Base-by-base conservation (phyloP, 2,888 invertebrate species). In the Acleris cristana region DNA sequence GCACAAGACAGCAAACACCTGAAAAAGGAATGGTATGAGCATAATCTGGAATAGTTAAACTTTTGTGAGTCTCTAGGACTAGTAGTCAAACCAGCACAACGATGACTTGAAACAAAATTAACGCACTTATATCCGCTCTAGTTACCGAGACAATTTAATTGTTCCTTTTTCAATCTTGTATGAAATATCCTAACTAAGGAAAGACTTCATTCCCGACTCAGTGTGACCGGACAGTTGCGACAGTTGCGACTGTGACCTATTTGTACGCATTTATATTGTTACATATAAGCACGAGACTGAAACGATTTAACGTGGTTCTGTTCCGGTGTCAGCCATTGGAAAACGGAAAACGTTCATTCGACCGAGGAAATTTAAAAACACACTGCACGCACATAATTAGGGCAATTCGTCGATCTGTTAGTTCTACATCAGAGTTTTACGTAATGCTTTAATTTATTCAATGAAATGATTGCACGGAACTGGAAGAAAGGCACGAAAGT, bases 1-100 rank as follows among this genome's bases (percentile, higher is more conserved):
- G 78, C 85, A 87, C 70, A 84, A 67, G 62, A 80, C 80, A 72
- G 80, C 79, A 70, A 87, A 73, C 74, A 74, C 86, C 92, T 92
- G 88, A 65, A 79, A 84, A 78, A 70, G 78, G 80, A 71, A 74
- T 61, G 70, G 49, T 70, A 69, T 72, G 63, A 70, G 44, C 65
- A 70, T 40, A 64, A 64, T 54, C 26, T 68, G 61, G 12, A 10
- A 40, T 14, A 14, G 40, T 14, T 12, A 3, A 30, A 30, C 30
- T 7, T 3, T 10, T 34, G 34, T 34, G 2, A 12, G 34, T 34
- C 34, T 34, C 12, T 12, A 12, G 34, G 34, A 34, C 3, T 34
- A 34, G 12, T 4, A 34, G 2, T 4, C 12, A 14, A 14, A 3
- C 40, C 4, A 40, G 14, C 1, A 40, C 8, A 4, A 34, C 34